Evolutionary conservation across 2,113 vertebrate species (phyloP), one percentile per base, ranked within the genome.

Genomic region (Melanerpes aurifrons): DNA sequence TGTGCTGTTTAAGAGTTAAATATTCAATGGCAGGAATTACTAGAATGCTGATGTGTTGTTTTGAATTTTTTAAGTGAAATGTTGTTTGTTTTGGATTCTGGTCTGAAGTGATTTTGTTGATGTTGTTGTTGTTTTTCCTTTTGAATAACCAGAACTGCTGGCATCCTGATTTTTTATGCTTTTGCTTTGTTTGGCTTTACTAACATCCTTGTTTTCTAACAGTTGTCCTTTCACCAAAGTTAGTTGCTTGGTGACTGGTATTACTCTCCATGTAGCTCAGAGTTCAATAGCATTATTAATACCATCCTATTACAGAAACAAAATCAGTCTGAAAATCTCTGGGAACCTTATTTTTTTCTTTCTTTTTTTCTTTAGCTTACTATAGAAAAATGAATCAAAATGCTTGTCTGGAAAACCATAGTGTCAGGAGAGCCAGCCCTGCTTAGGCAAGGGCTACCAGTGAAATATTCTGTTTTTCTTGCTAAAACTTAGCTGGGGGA

Each of bases 81-180:
- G 26, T 26, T 95, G 93, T 93, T 96, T 94, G 82, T 67, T 94
- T 91, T 94, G 93, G 93, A 75, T 76, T 74, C 74, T 91, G 67
- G 75, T 90, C 92, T 76, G 57, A 79, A 91, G 47, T 4, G 47
- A 2, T 25, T 26, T 61, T 29, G 74, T 43, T 68, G 10, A 10
- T 40, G 37, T 37, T 37, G 40, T 40, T 40, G 10, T 40, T 35
- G 35, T 66, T 21, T 82, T 6, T 8, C 48, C 21, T 53, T 76
- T 76, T 20, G 53, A 89, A 92, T 84, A 73, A 12, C 2, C 22
- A 90, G 74, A 89, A 40, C 66, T 88, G 31, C 32, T 43, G 29
- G 58, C 2, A 3, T 75, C 45, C 63, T 82, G 37, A 22, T 56
- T 64, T 82, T 54, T 71, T 53, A 35, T 89, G 67, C 48, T 71